Base-by-base conservation (phyloP, 2,888 invertebrate genomes). In the Andrena fulva region DNA sequence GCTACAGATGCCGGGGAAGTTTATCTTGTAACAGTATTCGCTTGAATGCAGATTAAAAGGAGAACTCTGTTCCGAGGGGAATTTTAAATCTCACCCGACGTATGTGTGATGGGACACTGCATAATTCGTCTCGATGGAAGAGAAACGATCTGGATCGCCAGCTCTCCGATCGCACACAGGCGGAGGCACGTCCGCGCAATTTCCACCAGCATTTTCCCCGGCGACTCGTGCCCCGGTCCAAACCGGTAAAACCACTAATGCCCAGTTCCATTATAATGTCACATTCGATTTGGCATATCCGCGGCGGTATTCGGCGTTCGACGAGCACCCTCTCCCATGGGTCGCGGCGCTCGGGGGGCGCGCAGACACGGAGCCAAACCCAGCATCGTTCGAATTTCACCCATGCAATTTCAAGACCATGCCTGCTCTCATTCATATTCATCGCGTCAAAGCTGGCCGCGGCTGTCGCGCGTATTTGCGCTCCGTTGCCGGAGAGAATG, bases 181-280 rank as follows among this genome's bases (percentile, higher is more conserved):
- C 24, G 4, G 1, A 56, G 8, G 24, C 27, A 56, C 27, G 27
- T 56, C 24, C 16, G 24, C 66, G 70, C 82, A 79, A 80, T 82
- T 84, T 73, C 82, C 67, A 73, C 67, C 82, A 86, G 73, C 82
- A 86, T 87, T 91, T 89, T 88, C 89, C 80, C 81, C 70, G 78
- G 82, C 86, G 71, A 89, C 88, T 90, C 84, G 82, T 82, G 77
- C 87, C 86, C 80, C 85, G 86, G 80, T 84, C 69, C 81, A 72
- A 72, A 68, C 79, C 78, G 76, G 85, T 89, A 89, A 91, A 91
- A 91, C 91, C 91, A 89, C 92, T 92, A 92, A 91, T 92, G 91
- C 90, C 42, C 84, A 85, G 87, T 88, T 91, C 92, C 92, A 91
- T 91, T 91, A 92, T 92, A 91, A 92, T 86, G 91, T 92, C 92